Evolutionary conservation across 2,888 invertebrate genomes (phyloP), one percentile per base, ranked within the genome.

Genomic region (Bugulina stolonifera): DNA sequence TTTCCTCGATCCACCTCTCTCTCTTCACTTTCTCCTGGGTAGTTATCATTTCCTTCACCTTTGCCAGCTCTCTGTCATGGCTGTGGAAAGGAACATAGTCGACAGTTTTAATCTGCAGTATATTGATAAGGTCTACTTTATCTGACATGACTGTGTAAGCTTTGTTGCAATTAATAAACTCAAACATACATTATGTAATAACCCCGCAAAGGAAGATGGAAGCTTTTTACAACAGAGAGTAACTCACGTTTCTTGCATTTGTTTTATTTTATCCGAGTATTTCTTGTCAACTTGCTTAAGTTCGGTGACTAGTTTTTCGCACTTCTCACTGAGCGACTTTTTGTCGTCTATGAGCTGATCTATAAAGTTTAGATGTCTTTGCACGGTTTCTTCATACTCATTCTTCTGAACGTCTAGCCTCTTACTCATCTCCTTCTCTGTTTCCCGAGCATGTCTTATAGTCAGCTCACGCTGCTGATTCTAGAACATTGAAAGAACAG

Each of bases 261-360:
- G 54, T 72, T 80, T 82, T 10, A 84, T 76, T 73, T 81, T 81
- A 73, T 84, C 83, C 54, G 80, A 79, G 73, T 81, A 84, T 75
- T 83, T 84, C 76, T 80, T 81, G 75, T 83, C 83, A 2, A 82
- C 76, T n/a, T 77, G 78, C 75, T 84, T 84, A 73, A 84, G 73
- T 74, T 85, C 83, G 72, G 80, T 81, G 35, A 84, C 82, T n/a
- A 84, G 74, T 57, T 78, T 77, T 74, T 85, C 84, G 79, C 84
- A 84, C 74, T 81, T 82, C 72, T 84, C 84, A 73, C 81, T 78
- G 69, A 85, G 76, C 1, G 72, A 75, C 74, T 85, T 84, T 77
- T 85, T 85, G 77, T 85, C 84, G 77, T 84, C 84, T 71, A 85
- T 84, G 73, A 85, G 76, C 83, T 85, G 85, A 76, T 85, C 85